Conservation (phyloP, 1,140 invertebrate species). For the Cydia strobilella region DNA sequence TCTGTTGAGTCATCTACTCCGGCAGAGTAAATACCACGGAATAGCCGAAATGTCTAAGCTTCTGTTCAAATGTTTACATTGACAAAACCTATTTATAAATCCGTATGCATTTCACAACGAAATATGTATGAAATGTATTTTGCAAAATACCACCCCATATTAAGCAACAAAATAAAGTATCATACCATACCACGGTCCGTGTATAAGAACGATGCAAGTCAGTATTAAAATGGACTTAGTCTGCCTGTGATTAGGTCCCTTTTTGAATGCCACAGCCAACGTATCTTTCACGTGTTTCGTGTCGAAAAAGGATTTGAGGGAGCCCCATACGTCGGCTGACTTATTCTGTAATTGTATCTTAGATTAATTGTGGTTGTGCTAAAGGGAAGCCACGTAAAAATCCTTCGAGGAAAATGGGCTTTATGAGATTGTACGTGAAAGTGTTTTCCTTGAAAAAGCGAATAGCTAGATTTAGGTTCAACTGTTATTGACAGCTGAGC, state of each 20-base stretch:
- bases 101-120: neutral
- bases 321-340: constrained; percentile 46
- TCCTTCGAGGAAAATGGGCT: constrained; percentile 13
- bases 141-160: neutral
- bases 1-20: no score
- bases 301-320: constrained; percentile 75
- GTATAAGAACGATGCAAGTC: constrained; percentile 63
- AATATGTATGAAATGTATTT: neutral
- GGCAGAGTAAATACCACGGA: no score
- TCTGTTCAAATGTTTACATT: neutral
- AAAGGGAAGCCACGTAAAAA: neutral
- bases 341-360: constrained; percentile 51
- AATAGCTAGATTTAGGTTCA: neutral
- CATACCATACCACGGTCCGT: constrained; percentile 82
- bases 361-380: constrained; percentile 14
- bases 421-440: neutral
- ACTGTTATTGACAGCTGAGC: neutral
- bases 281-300: constrained; percentile 73
- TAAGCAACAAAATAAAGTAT: constrained; percentile 33
- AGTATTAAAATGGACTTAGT: constrained; percentile 66
- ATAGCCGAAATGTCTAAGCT: no score
- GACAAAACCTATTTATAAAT: neutral
- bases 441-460: neutral
- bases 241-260: constrained; percentile 65
- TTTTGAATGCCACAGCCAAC: constrained; percentile 70